phyloP scores from a whole-genome alignment of 2,113 vertebrate species.

The Apteryx mantelli region DNA sequence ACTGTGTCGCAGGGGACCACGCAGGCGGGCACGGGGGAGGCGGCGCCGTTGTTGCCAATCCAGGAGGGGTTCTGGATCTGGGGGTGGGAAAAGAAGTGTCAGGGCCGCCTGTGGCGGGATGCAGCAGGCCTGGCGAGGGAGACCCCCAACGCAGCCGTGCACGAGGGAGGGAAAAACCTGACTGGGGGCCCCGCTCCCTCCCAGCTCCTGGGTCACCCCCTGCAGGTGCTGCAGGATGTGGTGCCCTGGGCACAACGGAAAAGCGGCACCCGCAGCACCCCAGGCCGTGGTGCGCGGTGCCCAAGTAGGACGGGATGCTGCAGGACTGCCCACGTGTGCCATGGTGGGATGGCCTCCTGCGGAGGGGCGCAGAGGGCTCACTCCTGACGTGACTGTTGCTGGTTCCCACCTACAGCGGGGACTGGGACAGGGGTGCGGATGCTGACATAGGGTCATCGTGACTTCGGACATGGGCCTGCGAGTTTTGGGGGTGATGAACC shows the following conservation, averaged over 20 bases:
- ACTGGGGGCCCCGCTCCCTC: too few relatives aligned
- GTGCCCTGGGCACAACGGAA: not conserved
- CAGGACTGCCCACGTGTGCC: too few relatives aligned
- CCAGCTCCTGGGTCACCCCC: not conserved
- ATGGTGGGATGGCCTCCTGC: too few relatives aligned
- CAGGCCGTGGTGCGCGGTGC: too few relatives aligned
- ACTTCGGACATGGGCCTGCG: too few relatives aligned
- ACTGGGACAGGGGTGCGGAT: too few relatives aligned
- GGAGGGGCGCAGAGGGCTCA: too few relatives aligned
- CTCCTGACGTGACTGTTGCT: too few relatives aligned
- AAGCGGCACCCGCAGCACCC: not conserved
- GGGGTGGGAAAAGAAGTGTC: not conserved
- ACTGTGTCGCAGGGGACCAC: constrained; percentile 95
- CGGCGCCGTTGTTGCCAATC: constrained; percentile 89
- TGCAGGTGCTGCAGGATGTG: rapidly evolving
- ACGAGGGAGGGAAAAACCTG: not conserved
- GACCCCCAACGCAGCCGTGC: too few relatives aligned
- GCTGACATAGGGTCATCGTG: too few relatives aligned
- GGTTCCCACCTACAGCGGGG: too few relatives aligned
- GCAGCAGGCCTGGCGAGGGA: rapidly evolving
- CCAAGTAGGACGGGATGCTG: too few relatives aligned
- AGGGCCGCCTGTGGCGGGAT: rapidly evolving
- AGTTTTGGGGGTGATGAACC: not conserved
- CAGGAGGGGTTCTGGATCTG: constrained; percentile 99
- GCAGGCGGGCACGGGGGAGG: constrained; percentile 92